Evolutionary conservation across 2,797 vertebrate species (phyloP).

Genomic region (Mormyrus hasselquistii): DNA sequence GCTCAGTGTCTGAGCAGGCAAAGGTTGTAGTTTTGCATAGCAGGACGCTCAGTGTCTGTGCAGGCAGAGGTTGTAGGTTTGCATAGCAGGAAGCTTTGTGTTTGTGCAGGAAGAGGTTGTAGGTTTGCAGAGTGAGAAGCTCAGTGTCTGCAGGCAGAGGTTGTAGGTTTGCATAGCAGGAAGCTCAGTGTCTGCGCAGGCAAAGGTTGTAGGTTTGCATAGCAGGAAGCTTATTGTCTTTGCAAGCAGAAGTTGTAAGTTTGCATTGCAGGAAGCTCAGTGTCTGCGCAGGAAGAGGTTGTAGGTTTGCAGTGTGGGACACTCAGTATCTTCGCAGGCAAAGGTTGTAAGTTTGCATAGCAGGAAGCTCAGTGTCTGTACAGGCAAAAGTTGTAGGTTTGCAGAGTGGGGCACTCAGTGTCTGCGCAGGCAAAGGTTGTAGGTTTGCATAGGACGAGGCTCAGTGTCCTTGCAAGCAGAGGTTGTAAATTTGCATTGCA

Average conservation of each 20-base stretch:
- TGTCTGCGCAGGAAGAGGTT: neutral
- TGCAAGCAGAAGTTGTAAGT: neutral
- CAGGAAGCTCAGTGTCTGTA: neutral
- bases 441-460: neutral
- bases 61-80: neutral
- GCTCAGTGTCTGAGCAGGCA: neutral
- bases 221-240: neutral
- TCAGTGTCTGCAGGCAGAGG: neutral
- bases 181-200: neutral
- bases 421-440: neutral
- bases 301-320: neutral
- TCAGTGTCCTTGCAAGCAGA: neutral
- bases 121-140: too few relatives aligned
- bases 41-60: neutral
- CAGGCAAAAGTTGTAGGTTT: neutral
- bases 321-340: neutral
- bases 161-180: neutral
- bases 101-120: neutral
- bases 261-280: neutral
- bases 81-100: neutral
- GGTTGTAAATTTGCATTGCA: neutral
- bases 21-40: neutral
- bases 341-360: neutral
- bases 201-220: neutral
- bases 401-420: too few relatives aligned